Conservation (phyloP, 2,888 invertebrate genomes). For the Hydriomena furcata region DNA sequence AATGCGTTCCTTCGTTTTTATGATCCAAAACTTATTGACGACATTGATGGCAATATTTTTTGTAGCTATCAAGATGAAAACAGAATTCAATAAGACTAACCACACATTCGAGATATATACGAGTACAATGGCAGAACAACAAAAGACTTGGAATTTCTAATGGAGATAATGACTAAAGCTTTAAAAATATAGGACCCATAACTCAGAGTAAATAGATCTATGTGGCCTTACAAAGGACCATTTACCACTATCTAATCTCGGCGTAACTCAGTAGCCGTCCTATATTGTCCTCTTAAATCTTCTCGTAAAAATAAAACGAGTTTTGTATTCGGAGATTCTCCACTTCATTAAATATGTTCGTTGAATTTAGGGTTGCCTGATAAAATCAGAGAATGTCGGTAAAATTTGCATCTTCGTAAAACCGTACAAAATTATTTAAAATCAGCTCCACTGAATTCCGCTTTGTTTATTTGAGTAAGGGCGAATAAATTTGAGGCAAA, state of each 20-base stretch:
- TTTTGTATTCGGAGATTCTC: conserved; percentile 45
- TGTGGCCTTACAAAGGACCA: conserved; percentile 53
- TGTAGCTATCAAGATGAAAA: conserved; percentile 6
- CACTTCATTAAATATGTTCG: conserved; percentile 42
- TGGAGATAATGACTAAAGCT: conserved; percentile 29
- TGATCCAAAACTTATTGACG: conserved; percentile 20
- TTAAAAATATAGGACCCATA: conserved; percentile 32
- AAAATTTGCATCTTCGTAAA: neutral
- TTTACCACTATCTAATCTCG: conserved; percentile 64
- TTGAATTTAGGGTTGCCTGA: conserved; percentile 24
- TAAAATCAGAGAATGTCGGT: neutral
- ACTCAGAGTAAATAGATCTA: conserved; percentile 39
- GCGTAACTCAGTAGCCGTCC: conserved; percentile 62
- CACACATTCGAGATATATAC: conserved; percentile 24
- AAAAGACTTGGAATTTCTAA: conserved; percentile 30
- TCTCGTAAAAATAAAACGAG: conserved; percentile 61
- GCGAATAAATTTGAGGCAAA: no score
- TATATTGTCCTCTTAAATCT: conserved; percentile 61
- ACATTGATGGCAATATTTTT: neutral
- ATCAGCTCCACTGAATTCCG: no score
- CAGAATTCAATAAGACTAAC: conserved; percentile 28
- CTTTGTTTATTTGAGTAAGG: no score
- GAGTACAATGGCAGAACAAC: conserved; percentile 25
- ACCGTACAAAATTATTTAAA: no score
- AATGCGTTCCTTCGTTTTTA: conserved; percentile 27